phyloP scores from a whole-genome alignment of 1,140 invertebrate species.

The Ruditapes philippinarum region DNA sequence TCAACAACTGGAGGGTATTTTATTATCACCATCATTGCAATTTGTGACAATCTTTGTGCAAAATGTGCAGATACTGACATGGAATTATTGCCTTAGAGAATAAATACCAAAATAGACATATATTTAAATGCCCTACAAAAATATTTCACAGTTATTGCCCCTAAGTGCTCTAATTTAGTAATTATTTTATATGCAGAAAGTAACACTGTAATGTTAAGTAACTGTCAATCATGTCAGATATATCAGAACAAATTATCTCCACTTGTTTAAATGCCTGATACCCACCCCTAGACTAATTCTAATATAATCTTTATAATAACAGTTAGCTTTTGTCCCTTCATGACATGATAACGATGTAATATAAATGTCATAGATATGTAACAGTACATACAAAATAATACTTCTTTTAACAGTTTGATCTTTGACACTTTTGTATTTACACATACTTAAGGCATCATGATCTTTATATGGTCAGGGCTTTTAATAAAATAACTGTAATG shows the following conservation, averaged over 20 bases:
- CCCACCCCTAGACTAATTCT: slow-evolving; percentile 15
- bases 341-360: neutral
- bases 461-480: neutral
- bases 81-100: neutral
- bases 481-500: slow-evolving; percentile 13
- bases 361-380: slow-evolving; percentile 10
- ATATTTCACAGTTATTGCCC: neutral
- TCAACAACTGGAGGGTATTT: neutral
- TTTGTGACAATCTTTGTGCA: neutral
- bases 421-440: slow-evolving; percentile 46
- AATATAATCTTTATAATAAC: neutral
- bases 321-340: neutral
- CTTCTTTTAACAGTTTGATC: neutral
- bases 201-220: neutral
- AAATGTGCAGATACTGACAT: no score
- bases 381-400: neutral
- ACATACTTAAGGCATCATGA: slow-evolving; percentile 24
- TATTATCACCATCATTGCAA: neutral
- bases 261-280: neutral
- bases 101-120: neutral
- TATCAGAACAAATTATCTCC: neutral
- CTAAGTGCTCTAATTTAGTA: neutral
- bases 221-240: neutral
- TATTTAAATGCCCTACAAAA: no score
- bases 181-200: no score